Evolutionary conservation across 2,888 invertebrate genomes (phyloP), one percentile per base, ranked within the genome.

Genomic region (Archaeoteleia sp.): DNA sequence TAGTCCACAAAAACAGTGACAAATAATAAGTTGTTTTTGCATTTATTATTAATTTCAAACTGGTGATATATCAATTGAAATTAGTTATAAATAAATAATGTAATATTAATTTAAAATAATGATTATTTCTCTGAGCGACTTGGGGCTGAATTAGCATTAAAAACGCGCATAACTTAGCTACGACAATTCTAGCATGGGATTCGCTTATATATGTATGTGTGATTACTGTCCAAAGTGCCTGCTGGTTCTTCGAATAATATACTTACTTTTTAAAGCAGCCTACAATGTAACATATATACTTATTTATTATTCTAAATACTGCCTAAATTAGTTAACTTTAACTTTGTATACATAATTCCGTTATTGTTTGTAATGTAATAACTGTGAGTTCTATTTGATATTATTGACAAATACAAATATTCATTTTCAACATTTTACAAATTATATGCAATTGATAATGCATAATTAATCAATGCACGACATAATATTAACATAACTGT

Each of bases 191-290:
- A 5, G 61, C 67, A 67, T 67, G 67, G 20, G 27, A 42, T 40
- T 10, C 27, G 51, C 54, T 55, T 67, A 55, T 34, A 40, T 55
- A 42, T 67, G n/a, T 65, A 29, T 29, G 42, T 48, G 45, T 53
- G 35, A 66, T 15, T 48, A 51, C 23, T 27, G 46, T 53, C 15
- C 13, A 37, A 66, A 60, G 61, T 67, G 67, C 67, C 67, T 67
- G 61, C 61, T 67, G 61, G 67, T 67, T 67, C 60, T 61, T 61
- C 61, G 27, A 14, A 51, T 12, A 5, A 45, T 40, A 51, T 49
- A 55, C 43, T 51, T 57, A 48, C 45, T 48, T 53, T 53, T 53
- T 8, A 42, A 51, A 12, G 51, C 51, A 51, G 51, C 51, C 60
- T 8, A n/a, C n/a, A n/a, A 23, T 23, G 4, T 23, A 5, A 7